phyloP scores from a whole-genome alignment of 2,888 invertebrate species.

The Heliothis peltigera region DNA sequence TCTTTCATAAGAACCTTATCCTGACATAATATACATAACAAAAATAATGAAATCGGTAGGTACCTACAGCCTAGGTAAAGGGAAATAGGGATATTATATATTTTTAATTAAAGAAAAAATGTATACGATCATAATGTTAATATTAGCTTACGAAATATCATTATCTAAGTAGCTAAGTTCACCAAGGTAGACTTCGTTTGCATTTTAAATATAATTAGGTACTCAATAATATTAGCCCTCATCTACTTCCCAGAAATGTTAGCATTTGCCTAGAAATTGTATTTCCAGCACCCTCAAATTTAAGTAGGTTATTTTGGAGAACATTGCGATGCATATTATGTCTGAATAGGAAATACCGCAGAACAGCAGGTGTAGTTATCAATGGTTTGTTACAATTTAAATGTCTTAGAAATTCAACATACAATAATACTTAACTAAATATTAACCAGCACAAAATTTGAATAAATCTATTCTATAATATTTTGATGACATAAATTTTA shows the following conservation, averaged over 20 bases:
- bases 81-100: no score
- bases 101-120: no score
- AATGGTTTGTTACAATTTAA: background rate
- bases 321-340: slow-evolving; percentile 7
- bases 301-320: slow-evolving; percentile 11
- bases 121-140: no score
- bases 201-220: slow-evolving; percentile 33
- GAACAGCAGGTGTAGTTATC: background rate
- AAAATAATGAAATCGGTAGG: no score
- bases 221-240: slow-evolving; percentile 18
- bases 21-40: no score
- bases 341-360: slow-evolving; percentile 3
- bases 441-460: background rate
- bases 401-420: no score
- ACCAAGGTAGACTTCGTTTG: slow-evolving; percentile 15
- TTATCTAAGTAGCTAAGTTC: background rate
- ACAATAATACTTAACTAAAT: background rate
- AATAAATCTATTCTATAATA: no score
- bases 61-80: no score
- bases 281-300: slow-evolving; percentile 32
- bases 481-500: no score
- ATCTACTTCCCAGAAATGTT: slow-evolving; percentile 1
- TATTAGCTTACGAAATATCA: background rate
- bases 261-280: slow-evolving; percentile 41
- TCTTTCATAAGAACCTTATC: no score